A percentile compares a stretch with the other conserved stretches of the same genome.
Evolutionary conservation across 2,113 vertebrate species (phyloP).

Genomic region (Paramisgurnus dabryanus): DNA sequence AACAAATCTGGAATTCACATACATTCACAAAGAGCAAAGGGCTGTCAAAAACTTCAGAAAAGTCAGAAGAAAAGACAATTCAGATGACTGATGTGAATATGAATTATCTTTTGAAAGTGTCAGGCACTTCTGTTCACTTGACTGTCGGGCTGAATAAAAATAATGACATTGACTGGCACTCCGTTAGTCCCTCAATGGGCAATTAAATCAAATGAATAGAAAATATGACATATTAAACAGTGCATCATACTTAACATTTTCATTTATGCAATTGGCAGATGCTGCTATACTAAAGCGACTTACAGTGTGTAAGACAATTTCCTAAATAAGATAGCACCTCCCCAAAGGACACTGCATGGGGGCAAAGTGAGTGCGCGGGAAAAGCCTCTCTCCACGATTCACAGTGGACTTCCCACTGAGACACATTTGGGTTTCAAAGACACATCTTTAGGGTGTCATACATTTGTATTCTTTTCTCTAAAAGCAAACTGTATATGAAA

Average conservation of each 20-base stretch:
- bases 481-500: too few relatives aligned
- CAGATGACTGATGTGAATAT: background rate
- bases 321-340: too few relatives aligned
- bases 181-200: background rate
- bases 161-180: slow-evolving; percentile 10
- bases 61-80: background rate
- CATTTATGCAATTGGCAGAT: too few relatives aligned
- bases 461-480: too few relatives aligned
- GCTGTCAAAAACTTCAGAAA: background rate
- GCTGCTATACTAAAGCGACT: too few relatives aligned
- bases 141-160: slow-evolving; percentile 7
- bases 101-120: slow-evolving; percentile 7
- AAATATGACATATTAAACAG: slow-evolving; percentile 6
- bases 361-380: too few relatives aligned
- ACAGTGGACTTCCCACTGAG: too few relatives aligned
- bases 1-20: background rate
- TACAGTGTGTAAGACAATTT: too few relatives aligned
- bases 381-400: too few relatives aligned
- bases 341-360: too few relatives aligned
- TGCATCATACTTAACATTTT: background rate
- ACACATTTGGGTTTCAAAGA: too few relatives aligned
- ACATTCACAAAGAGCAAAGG: background rate
- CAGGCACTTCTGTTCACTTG: background rate
- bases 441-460: too few relatives aligned
- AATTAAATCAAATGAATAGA: background rate